A percentile compares a stretch with the other conserved stretches of the same genome.
Conservation (phyloP, 64 coral and sea anemone species). For the Montipora capricornis region DNA sequence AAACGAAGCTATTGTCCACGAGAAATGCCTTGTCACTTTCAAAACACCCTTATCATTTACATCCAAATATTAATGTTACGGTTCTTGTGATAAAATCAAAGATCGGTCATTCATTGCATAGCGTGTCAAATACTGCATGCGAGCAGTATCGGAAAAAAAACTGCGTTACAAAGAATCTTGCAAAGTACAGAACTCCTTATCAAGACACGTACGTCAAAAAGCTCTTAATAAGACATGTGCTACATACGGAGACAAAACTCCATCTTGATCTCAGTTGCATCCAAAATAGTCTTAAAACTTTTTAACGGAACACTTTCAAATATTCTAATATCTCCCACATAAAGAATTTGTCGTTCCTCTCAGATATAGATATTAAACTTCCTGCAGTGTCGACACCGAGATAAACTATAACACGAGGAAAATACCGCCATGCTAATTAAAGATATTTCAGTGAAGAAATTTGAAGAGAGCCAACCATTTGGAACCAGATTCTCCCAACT, state of each 20-base stretch:
- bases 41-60: neutral
- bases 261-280: no score
- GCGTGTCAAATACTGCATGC: neutral
- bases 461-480: neutral
- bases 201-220: neutral
- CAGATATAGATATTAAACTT: neutral
- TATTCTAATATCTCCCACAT: neutral
- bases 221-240: no score
- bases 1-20: no score
- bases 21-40: no score
- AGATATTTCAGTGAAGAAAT: neutral
- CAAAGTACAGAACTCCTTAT: neutral
- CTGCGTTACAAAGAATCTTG: neutral
- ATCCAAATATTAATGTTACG: neutral
- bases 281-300: no score
- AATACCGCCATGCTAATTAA: neutral
- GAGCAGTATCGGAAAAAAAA: no score
- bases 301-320: neutral
- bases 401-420: neutral
- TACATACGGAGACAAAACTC: no score
- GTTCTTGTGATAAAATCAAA: neutral
- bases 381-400: neutral
- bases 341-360: neutral
- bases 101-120: neutral
- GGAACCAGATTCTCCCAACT: neutral